Evolutionary conservation across 2,888 invertebrate genomes (phyloP), one percentile per base, ranked within the genome.

Genomic region (Polydrusus tereticollis): DNA sequence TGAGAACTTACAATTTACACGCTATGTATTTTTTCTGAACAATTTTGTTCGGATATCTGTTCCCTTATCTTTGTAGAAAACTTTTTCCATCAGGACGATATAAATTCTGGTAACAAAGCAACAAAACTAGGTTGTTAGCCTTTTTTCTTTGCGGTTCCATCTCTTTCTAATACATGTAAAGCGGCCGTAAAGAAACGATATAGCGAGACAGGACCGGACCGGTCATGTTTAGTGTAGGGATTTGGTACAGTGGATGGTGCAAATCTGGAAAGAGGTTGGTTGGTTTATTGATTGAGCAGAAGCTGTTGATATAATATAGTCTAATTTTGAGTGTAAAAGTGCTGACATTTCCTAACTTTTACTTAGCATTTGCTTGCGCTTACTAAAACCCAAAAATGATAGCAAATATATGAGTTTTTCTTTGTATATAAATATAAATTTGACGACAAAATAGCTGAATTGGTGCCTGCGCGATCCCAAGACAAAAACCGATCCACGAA

Each of bases 401-500:
- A n/a, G n/a, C n/a, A n/a, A n/a, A n/a, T n/a, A n/a, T n/a, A n/a
- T n/a, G n/a, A n/a, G n/a, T n/a, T n/a, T n/a, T n/a, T n/a, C n/a
- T n/a, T n/a, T n/a, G n/a, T n/a, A n/a, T n/a, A n/a, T n/a, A n/a
- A n/a, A n/a, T n/a, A n/a, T n/a, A n/a, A n/a, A n/a, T n/a, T n/a
- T n/a, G n/a, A n/a, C n/a, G n/a, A n/a, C n/a, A n/a, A n/a, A n/a
- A n/a, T n/a, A n/a, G 26, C 26, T 26, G 26, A 26, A 26, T 26
- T 7, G 4, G 7, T 7, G 4, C 26, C 26, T 26, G 26, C 7
- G 3, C 26, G 7, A 26, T 5, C 69, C 33, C n/a, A 70, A 70
- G 68, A 72, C 68, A 72, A 72, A 72, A 72, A 72, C 68, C 47
- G 62, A 58, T 68, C 63, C 43, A 57, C 57, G 64, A 58, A 68